A percentile compares a stretch with the other conserved stretches of the same genome.
These are phyloP conservation scores for Porites australiensis DNA, from an alignment of 64 coral and sea anemone genomes.

Conservation along the genomic window DNA sequence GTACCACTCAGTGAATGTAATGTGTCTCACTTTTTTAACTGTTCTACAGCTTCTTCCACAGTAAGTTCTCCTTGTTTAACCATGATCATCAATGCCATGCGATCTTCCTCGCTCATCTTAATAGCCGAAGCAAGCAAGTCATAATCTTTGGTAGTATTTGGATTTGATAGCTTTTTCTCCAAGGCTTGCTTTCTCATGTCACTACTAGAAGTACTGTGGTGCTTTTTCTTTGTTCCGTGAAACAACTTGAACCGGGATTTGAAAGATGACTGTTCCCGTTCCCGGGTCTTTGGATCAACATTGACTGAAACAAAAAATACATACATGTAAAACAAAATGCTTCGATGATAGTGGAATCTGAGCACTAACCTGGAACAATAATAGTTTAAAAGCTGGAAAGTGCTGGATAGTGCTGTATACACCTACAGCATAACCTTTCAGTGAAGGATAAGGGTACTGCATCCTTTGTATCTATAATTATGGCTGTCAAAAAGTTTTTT, in stretches of 20 bases:
- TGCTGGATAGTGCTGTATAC: too few species aligned
- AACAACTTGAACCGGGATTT: conserved; percentile 72
- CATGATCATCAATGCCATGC: conserved; percentile 86
- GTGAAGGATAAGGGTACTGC: too few species aligned
- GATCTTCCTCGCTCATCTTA: conserved; percentile 90
- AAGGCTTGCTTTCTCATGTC: conserved; percentile 17
- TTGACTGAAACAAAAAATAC: conserved; percentile 15
- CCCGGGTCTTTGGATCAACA: conserved; percentile 48
- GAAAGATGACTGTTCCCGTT: conserved; percentile 49
- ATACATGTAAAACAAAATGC: too few species aligned
- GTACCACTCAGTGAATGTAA: neutral
- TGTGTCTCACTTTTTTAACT: conserved; percentile 59
- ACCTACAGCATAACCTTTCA: too few species aligned
- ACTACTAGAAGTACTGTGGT: conserved; percentile 18
- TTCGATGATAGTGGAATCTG: too few species aligned
- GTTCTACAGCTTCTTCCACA: conserved; percentile 88
- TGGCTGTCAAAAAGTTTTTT: too few species aligned
- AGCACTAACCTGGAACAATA: too few species aligned
- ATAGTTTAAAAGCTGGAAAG: too few species aligned
- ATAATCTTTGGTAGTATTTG: conserved; percentile 12
- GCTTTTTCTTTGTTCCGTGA: conserved; percentile 64
- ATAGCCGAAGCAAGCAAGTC: conserved; percentile 81
- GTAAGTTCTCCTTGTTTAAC: conserved; percentile 93
- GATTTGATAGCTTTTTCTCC: conserved; percentile 52
- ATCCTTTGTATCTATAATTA: too few species aligned